Conservation (phyloP, 2,113 vertebrate species). For the Lichenostomus cassidix region DNA sequence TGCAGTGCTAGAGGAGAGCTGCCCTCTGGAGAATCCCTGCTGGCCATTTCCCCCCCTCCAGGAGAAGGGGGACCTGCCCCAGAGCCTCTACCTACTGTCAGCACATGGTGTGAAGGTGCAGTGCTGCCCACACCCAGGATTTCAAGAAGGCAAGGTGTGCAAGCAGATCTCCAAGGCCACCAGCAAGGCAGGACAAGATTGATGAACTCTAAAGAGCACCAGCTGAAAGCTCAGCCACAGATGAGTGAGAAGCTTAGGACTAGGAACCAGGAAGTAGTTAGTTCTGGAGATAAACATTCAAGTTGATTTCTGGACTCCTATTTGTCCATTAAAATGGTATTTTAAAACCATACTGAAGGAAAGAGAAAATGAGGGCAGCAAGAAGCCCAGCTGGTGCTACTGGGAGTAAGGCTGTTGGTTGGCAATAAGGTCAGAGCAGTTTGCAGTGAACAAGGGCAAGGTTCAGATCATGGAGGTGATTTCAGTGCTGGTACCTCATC, state of each 20-base stretch:
- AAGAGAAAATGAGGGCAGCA: not conserved
- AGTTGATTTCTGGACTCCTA: not conserved
- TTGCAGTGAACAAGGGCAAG: not conserved
- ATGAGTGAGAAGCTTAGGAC: not conserved
- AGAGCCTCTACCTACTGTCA: accelerated
- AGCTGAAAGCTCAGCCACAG: not conserved
- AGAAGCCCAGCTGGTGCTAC: not conserved
- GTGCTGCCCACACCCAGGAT: not conserved
- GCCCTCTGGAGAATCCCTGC: not conserved
- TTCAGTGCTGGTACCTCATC: not conserved
- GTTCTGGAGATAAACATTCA: not conserved
- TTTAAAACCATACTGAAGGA: not conserved
- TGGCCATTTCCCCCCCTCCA: not conserved
- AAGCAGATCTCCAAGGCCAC: not conserved
- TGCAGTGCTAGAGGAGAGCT: not conserved
- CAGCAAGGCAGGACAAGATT: not conserved
- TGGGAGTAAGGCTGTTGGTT: not conserved
- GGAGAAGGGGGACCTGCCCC: not conserved
- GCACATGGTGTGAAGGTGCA: accelerated
- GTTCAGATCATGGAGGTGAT: not conserved
- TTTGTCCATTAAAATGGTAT: not conserved
- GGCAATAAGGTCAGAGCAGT: not conserved
- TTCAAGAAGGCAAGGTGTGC: not conserved
- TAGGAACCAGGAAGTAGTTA: not conserved
- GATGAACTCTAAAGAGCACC: not conserved